These are phyloP conservation scores for Galeopterus variegatus DNA, from an alignment of 2,113 vertebrate species.

Conservation along the genomic window DNA sequence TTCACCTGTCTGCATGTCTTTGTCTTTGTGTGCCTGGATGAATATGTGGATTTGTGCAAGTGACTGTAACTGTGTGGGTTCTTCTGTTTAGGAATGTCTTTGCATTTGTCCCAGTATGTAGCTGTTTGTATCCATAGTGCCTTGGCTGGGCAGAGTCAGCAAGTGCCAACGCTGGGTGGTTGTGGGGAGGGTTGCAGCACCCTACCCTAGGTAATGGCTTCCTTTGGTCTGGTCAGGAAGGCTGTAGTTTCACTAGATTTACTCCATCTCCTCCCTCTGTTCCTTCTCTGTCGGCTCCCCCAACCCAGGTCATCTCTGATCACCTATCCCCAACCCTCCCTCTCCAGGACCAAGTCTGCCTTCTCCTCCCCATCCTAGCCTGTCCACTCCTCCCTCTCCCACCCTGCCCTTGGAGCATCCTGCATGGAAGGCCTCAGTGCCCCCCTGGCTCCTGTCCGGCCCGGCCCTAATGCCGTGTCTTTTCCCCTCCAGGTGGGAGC, in stretches of 20 bases:
- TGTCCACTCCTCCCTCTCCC: conserved; percentile 75
- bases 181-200: conserved; percentile 43
- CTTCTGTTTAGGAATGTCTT: conserved; percentile 46
- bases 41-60: conserved; percentile 56
- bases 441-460: conserved; percentile 79
- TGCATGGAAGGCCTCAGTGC: conserved; percentile 85
- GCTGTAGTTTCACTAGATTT: conserved; percentile 64
- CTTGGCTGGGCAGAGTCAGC: conserved; percentile 74
- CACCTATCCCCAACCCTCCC: conserved; percentile 36
- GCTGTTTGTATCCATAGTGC: conserved; percentile 59
- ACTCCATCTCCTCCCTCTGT: conserved; percentile 67
- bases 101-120: conserved; percentile 61
- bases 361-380: conserved; percentile 72
- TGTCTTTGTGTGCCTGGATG: conserved; percentile 50
- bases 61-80: conserved; percentile 52
- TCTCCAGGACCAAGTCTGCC: conserved; percentile 66
- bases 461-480: conserved; percentile 91
- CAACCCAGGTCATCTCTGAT: conserved; percentile 73
- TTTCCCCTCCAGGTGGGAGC: conserved; percentile 97
- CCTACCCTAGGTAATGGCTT: conserved; percentile 72
- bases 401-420: conserved; percentile 75
- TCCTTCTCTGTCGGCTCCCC: conserved; percentile 76
- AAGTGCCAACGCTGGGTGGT: conserved; percentile 44
- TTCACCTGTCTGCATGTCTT: conserved; percentile 67
- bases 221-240: conserved; percentile 67